Conservation (phyloP, 2,888 invertebrate species). For the Lamproptera curius region DNA sequence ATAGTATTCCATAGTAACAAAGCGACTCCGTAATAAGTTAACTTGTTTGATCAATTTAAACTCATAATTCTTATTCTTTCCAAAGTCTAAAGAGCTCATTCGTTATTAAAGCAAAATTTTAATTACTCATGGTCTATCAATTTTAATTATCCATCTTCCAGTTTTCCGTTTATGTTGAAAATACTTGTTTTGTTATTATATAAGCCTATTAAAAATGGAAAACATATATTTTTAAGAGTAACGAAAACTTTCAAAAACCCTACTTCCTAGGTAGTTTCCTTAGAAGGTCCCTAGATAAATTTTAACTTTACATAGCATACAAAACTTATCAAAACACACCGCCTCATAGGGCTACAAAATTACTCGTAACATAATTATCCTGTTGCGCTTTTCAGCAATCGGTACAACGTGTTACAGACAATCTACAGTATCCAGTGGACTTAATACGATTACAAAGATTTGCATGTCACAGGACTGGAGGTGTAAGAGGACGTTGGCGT, state of each 20-base stretch:
- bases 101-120: too few relatives aligned
- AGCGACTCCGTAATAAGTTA: slow-evolving; percentile 18
- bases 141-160: too few relatives aligned
- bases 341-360: slow-evolving; percentile 41
- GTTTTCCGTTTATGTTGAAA: too few relatives aligned
- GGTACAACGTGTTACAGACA: slow-evolving; percentile 62
- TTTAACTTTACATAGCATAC: not conserved
- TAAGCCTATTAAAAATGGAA: too few relatives aligned
- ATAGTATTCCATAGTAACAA: slow-evolving; percentile 14
- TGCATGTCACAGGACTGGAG: slow-evolving; percentile 73
- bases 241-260: too few relatives aligned
- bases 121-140: too few relatives aligned
- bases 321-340: not conserved
- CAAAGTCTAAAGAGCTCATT: too few relatives aligned
- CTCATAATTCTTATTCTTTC: not conserved
- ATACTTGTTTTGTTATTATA: too few relatives aligned
- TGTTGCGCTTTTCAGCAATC: slow-evolving; percentile 37
- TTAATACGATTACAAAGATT: slow-evolving; percentile 75
- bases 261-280: too few relatives aligned
- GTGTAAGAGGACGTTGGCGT: too few relatives aligned
- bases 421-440: slow-evolving; percentile 47
- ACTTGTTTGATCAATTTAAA: slow-evolving; percentile 12
- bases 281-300: too few relatives aligned
- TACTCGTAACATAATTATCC: slow-evolving; percentile 53
- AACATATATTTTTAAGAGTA: too few relatives aligned